These are phyloP conservation scores for Reinhardtius hippoglossoides DNA, from an alignment of 2,113 vertebrate species.

Conservation along the genomic window DNA sequence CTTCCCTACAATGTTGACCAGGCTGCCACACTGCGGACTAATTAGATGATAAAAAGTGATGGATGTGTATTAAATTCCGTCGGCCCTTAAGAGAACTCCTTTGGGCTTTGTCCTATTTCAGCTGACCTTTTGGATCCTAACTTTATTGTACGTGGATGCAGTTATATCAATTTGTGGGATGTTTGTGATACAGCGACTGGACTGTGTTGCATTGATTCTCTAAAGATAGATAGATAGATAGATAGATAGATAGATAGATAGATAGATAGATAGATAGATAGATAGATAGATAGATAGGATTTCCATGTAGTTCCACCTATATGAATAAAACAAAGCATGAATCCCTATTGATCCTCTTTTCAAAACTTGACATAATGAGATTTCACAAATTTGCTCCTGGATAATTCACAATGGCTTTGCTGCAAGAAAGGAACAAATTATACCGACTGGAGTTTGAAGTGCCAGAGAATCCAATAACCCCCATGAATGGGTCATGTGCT, in stretches of 20 bases:
- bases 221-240: slow-evolving; percentile 4
- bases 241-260: neutral
- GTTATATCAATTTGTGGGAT: slow-evolving; percentile 90
- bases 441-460: slow-evolving; percentile 47
- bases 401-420: slow-evolving; percentile 57
- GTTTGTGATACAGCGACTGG: slow-evolving; percentile 86
- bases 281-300: neutral
- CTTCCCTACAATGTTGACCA: slow-evolving; percentile 86
- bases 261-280: slow-evolving; percentile 10
- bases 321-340: slow-evolving; percentile 39
- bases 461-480: slow-evolving; percentile 69
- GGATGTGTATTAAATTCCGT: slow-evolving; percentile 94
- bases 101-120: slow-evolving; percentile 89
- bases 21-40: slow-evolving; percentile 91
- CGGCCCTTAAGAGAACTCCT: slow-evolving; percentile 86
- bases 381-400: slow-evolving; percentile 57
- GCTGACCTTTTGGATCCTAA: slow-evolving; percentile 94
- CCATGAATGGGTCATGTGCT: slow-evolving; percentile 60
- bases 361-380: slow-evolving; percentile 54
- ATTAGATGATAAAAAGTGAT: slow-evolving; percentile 99
- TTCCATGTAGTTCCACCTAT: neutral
- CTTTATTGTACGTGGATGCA: slow-evolving; percentile 87
- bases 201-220: slow-evolving; percentile 40
- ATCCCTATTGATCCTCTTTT: slow-evolving; percentile 54
- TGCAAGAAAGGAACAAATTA: slow-evolving; percentile 46